Evolutionary conservation across 2,888 invertebrate genomes (phyloP).

Genomic region (Mantis religiosa): DNA sequence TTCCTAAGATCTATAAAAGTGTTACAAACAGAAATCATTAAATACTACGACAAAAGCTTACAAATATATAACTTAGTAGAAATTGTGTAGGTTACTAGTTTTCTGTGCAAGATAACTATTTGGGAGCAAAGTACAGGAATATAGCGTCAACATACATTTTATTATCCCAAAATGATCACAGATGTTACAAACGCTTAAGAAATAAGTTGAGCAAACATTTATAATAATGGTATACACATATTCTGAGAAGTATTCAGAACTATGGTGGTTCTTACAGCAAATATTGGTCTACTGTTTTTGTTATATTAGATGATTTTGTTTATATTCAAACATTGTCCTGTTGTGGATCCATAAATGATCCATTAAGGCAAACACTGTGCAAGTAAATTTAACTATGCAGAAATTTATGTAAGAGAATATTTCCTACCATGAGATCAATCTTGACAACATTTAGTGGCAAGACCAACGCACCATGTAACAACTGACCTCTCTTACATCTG

Average conservation of each 20-base stretch:
- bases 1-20: neutral
- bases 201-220: neutral
- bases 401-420: neutral
- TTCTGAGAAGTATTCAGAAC: too few relatives aligned
- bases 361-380: too few relatives aligned
- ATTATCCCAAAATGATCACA: neutral
- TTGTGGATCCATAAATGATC: too few relatives aligned
- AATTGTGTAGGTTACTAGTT: neutral
- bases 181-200: neutral
- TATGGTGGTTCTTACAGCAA: too few relatives aligned
- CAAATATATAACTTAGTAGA: too few relatives aligned
- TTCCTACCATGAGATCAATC: neutral
- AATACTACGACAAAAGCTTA: too few relatives aligned
- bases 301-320: too few relatives aligned
- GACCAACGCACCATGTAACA: neutral
- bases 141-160: neutral
- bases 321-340: too few relatives aligned
- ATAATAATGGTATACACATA: too few relatives aligned
- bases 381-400: too few relatives aligned
- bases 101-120: neutral
- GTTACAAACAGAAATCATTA: neutral
- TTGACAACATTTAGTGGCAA: neutral
- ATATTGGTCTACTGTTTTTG: too few relatives aligned
- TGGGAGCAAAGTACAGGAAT: neutral
- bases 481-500: neutral